Base-by-base conservation (phyloP, 1,140 invertebrate species). In the Theocolax elegans region DNA sequence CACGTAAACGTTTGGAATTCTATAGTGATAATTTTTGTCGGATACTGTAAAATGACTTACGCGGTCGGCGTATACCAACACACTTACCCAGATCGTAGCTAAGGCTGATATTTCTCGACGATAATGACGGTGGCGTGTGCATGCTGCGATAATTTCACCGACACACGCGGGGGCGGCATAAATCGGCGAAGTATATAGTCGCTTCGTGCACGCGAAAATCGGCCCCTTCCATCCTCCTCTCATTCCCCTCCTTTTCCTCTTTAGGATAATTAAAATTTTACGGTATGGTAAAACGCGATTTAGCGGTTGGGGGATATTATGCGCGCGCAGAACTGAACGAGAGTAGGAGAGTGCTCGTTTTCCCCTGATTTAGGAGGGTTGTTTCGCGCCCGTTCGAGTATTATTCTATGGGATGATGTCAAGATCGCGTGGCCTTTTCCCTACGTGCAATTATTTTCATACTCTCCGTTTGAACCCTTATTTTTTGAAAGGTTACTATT, bases 261-360 rank as follows among this genome's bases (percentile, higher is more conserved):
- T 60, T 15, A n/a, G 46, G 35, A 25, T 62, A 46, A 48, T 62
- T 62, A 62, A 62, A 62, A 48, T 62, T 48, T 62, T 62, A 62
- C 59, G 59, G 27, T 48, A 62, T 48, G 59, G 25, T 62, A 31
- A 31, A 62, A 48, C 27, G 42, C 59, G 2, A 62, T 7, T 29
- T 9, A 12, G 17, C 31, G 51, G 17, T 53, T 2, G 51, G 31
- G 23, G 23, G 29, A n/a, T 6, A 17, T 31, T 17, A 29, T 53
- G 31, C 1, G 29, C 9, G 27, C 17, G 27, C 27, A n/a, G n/a
- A n/a, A n/a, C n/a, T n/a, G 25, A 9, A 12, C 51, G 15, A 13
- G 51, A 17, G 27, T 54, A 17, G 9, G 42, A 6, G 15, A 17
- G 31, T n/a, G 40, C 31, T 44, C 23, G 35, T 59, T 42, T 27